A percentile compares a stretch with the other conserved stretches of the same genome.
These are phyloP conservation scores for Coelopa pilipes DNA, from an alignment of 2,888 invertebrate species.

Conservation along the genomic window DNA sequence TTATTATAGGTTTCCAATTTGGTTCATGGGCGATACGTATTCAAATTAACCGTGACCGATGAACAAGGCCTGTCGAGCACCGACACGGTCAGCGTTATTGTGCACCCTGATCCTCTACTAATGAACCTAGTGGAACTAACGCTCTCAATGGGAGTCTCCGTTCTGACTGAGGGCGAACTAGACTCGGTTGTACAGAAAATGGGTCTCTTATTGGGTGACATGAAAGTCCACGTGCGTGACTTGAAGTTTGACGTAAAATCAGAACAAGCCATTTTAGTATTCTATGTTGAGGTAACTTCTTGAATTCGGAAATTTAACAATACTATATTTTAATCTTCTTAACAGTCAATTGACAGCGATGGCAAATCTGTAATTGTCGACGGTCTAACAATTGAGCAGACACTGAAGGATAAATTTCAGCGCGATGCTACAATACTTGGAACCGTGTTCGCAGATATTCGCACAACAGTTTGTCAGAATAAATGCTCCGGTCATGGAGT, in stretches of 20 bases:
- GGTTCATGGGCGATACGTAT: constrained; percentile 87
- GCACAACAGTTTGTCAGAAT: constrained; percentile 90
- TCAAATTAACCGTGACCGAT: constrained; percentile 89
- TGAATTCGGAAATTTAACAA: background rate
- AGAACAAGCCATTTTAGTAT: constrained; percentile 74
- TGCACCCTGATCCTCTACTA: constrained; percentile 81
- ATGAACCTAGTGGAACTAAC: constrained; percentile 84
- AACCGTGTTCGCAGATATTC: constrained; percentile 79
- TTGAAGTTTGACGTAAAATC: constrained; percentile 72
- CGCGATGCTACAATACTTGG: constrained; percentile 77
- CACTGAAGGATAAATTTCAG: constrained; percentile 75
- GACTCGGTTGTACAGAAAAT: constrained; percentile 83
- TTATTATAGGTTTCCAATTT: constrained; percentile 78
- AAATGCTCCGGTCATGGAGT: constrained; percentile 92
- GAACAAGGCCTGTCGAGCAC: constrained; percentile 86
- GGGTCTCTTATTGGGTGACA: constrained; percentile 80
- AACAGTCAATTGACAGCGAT: constrained; percentile 16
- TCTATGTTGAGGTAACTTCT: constrained; percentile 71
- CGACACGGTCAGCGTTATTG: constrained; percentile 85
- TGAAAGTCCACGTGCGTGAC: constrained; percentile 72
- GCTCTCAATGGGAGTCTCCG: constrained; percentile 78
- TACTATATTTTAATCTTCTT: background rate
- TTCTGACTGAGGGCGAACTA: constrained; percentile 72
- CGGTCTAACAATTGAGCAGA: constrained; percentile 75
- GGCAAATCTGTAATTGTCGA: constrained; percentile 63